Percentiles rank a stretch among this genome's conserved stretches.
These are phyloP conservation scores for Arizona elegans DNA, from an alignment of 2,113 vertebrate species.

Conservation along the genomic window DNA sequence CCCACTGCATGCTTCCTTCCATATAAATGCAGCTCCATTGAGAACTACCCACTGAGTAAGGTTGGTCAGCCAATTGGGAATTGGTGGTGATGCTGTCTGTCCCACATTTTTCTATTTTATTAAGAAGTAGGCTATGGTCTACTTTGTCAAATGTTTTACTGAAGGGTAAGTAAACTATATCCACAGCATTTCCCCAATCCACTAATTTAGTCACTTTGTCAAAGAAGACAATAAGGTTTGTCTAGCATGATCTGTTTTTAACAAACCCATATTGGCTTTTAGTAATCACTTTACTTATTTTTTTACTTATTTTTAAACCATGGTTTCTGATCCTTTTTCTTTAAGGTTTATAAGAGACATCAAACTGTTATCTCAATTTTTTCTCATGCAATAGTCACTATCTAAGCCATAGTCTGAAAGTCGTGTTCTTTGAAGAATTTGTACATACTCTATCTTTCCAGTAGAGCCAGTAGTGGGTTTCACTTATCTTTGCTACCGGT, in stretches of 20 bases:
- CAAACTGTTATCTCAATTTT: neutral
- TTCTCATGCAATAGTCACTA: neutral
- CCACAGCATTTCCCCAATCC: neutral
- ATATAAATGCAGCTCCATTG: neutral
- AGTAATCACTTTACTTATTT: neutral
- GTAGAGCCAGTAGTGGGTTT: neutral
- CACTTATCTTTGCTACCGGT: no score
- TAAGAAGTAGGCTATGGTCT: neutral
- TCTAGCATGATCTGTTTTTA: neutral
- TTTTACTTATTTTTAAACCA: neutral
- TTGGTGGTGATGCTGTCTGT: no score
- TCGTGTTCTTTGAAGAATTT: neutral
- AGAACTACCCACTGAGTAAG: neutral
- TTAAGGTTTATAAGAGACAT: neutral
- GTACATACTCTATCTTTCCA: neutral
- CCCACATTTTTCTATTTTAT: neutral
- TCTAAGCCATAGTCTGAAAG: conserved; percentile 2
- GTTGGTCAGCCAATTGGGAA: neutral
- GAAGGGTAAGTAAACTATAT: neutral
- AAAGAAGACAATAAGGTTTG: neutral
- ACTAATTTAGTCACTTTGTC: neutral
- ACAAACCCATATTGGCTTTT: neutral
- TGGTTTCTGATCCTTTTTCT: neutral
- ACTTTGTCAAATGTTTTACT: neutral
- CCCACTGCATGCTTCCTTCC: neutral